Percentiles rank a stretch among this genome's conserved stretches.
Conservation (phyloP, 1,140 invertebrate genomes). For the Sitophilus oryzae region DNA sequence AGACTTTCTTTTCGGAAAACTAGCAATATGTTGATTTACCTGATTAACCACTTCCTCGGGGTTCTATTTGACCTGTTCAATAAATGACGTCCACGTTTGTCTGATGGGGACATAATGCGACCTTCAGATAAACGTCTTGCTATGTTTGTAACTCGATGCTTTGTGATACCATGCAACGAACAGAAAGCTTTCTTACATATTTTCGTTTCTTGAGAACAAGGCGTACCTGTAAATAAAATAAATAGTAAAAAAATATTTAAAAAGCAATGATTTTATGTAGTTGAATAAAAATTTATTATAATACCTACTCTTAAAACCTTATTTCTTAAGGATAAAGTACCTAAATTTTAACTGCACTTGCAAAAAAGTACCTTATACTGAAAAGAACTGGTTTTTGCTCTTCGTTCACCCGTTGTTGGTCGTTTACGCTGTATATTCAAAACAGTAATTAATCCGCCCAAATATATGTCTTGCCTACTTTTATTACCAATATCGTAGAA, state of each 20-base stretch:
- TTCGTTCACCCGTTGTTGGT: conserved; percentile 1
- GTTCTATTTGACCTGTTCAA: no score
- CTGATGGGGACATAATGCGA: no score
- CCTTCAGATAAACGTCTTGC: not conserved
- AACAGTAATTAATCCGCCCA: conserved; percentile 1
- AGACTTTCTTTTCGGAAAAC: not conserved
- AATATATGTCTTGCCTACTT: conserved; percentile 1
- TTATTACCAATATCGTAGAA: not conserved
- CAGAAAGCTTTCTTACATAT: conserved; percentile 3
- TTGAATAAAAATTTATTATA: no score
- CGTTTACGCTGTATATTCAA: not conserved
- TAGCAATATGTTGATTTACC: not conserved
- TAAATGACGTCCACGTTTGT: no score
- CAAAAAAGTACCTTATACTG: not conserved
- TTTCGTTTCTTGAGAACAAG: not conserved
- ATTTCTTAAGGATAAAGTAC: no score
- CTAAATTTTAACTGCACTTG: no score
- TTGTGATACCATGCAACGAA: conserved; percentile 3
- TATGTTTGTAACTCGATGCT: not conserved
- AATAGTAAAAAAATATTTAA: conserved; percentile 2
- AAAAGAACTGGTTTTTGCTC: not conserved
- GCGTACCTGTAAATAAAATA: conserved; percentile 3
- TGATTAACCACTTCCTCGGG: no score
- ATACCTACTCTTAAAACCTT: no score
- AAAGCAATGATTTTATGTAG: no score